A percentile compares a stretch with the other conserved stretches of the same genome.
phyloP scores from a whole-genome alignment of 2,797 vertebrate species.

The Florisuga fusca region DNA sequence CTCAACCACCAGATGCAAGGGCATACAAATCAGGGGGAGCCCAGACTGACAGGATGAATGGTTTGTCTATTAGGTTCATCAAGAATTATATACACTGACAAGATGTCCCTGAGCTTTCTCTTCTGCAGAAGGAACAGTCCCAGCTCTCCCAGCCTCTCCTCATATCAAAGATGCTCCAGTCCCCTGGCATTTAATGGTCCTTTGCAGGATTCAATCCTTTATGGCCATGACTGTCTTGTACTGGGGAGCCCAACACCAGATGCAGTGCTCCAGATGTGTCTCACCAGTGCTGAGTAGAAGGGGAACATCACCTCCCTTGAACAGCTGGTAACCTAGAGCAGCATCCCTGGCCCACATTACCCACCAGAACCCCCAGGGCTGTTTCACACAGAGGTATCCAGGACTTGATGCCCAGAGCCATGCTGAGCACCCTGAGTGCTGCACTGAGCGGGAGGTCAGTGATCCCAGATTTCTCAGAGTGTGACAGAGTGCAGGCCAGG shows the following conservation, averaged over 20 bases:
- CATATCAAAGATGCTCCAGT: background rate
- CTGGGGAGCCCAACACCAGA: background rate
- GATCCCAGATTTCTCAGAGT: rapidly evolving
- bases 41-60: constrained; percentile 3
- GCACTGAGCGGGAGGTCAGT: background rate
- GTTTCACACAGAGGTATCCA: background rate
- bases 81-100: background rate
- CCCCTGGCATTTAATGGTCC: background rate
- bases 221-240: background rate
- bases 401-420: too few relatives aligned
- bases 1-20: background rate
- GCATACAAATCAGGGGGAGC: background rate
- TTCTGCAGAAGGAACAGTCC: background rate
- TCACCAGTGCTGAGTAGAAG: background rate
- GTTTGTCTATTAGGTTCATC: background rate
- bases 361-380: background rate
- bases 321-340: background rate
- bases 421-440: background rate
- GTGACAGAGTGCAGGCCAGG: background rate
- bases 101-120: background rate
- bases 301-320: background rate
- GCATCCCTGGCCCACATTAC: background rate
- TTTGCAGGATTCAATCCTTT: background rate
- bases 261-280: background rate
- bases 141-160: background rate